Evolutionary conservation across 2,888 invertebrate genomes (phyloP), one percentile per base, ranked within the genome.

Genomic region (Nycteola revayana): DNA sequence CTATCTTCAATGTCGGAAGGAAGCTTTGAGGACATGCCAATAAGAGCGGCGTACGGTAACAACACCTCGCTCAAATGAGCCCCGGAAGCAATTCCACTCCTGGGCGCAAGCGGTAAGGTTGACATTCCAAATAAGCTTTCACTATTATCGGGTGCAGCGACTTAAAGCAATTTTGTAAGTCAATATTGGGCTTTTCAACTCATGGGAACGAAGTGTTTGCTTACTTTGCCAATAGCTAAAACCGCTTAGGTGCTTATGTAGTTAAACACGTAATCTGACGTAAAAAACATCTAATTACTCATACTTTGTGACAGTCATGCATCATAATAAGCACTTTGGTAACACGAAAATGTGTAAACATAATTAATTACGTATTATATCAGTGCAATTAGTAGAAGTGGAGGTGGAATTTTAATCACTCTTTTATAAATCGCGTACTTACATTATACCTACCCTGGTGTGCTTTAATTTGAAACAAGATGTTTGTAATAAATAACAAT

Each of bases 121-220:
- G 69, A 78, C 66, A 78, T 74, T 85, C 50, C 65, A 61, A 75
- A 74, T 74, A 64, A 68, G 61, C 65, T 59, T 63, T 56, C 43
- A 60, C 66, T 71, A 76, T 80, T 78, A 84, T 83, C 75, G 72
- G 56, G 67, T 78, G 76, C 76, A 76, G 53, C 67, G 76, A 73
- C 79, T 83, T 84, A 82, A 80, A 83, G 82, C 82, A 85, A 87
- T 85, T 86, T 84, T 77, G 76, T 66, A 69, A 76, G 82, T 85
- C 78, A 86, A 87, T 85, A 86, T 86, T 85, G 76, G 75, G 80
- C 74, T 82, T 83, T 77, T 76, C 75, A 80, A 79, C 69, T 76
- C 68, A 68, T 63, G 66, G 69, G 66, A 72, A 64, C 75, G 75
- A 76, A 77, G 83, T 78, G 79, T 78, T 75, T 72, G 52, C 46